Conservation (phyloP, 2,888 invertebrate species). For the Emmelina monodactyla region DNA sequence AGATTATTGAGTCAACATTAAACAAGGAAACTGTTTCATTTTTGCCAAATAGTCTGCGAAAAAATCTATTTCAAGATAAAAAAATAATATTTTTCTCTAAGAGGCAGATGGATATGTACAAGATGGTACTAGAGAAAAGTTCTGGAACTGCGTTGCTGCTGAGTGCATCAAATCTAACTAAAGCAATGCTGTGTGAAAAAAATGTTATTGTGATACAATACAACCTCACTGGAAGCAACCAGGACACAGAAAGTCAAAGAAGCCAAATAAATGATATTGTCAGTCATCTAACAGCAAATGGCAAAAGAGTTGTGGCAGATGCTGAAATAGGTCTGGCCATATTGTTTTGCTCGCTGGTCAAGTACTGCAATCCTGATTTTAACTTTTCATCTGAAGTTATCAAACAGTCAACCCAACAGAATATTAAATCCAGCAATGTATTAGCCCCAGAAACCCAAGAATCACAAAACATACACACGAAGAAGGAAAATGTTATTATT, state of each 20-base stretch:
- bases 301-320: constrained; percentile 74
- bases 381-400: constrained; percentile 57
- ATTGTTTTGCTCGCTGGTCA: constrained; percentile 72
- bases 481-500: constrained; percentile 37
- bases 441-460: constrained; percentile 55
- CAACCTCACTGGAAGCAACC: constrained; percentile 28
- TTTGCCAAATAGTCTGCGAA: constrained; percentile 61
- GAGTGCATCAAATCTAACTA: constrained; percentile 49
- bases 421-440: constrained; percentile 24
- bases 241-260: constrained; percentile 42
- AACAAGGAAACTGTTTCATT: constrained; percentile 68
- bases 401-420: constrained; percentile 27
- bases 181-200: constrained; percentile 44
- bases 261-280: constrained; percentile 47
- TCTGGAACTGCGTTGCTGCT: constrained; percentile 52
- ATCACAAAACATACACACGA: constrained; percentile 18
- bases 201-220: constrained; percentile 48
- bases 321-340: constrained; percentile 84
- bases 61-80: constrained; percentile 70
- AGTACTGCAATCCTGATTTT: constrained; percentile 80
- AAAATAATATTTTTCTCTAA: constrained; percentile 74
- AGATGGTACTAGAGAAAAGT: constrained; percentile 62
- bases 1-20: constrained; percentile 67
- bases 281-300: constrained; percentile 49
- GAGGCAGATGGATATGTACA: constrained; percentile 65